Percentiles rank a stretch among this genome's conserved stretches.
Evolutionary conservation across 2,113 vertebrate genomes (phyloP).

Genomic region (Xenus cinereus): DNA sequence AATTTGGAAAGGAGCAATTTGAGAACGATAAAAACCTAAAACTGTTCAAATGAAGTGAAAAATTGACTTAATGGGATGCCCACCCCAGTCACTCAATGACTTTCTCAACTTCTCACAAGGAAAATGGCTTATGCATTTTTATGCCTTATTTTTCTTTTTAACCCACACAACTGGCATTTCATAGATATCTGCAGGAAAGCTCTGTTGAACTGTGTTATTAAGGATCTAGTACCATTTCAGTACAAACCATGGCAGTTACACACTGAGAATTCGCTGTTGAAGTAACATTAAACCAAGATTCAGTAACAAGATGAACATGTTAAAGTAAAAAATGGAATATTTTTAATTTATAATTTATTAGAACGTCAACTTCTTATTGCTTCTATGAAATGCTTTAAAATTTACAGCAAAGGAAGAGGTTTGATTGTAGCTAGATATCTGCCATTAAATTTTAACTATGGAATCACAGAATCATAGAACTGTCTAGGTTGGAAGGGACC

Average conservation of each 20-base stretch:
- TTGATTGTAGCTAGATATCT: neutral
- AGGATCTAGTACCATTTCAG: neutral
- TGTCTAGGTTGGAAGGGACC: too few relatives aligned
- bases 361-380: neutral
- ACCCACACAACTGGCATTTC: neutral
- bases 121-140: neutral
- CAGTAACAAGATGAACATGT: neutral
- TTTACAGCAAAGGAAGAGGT: slow-evolving; percentile 6
- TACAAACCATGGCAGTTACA: neutral
- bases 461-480: neutral
- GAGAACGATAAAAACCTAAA: neutral
- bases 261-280: neutral
- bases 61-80: neutral
- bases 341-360: slow-evolving; percentile 48
- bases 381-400: slow-evolving; percentile 8
- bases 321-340: neutral
- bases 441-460: neutral
- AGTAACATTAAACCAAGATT: neutral
- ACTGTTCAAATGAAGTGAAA: slow-evolving; percentile 15
- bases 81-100: neutral
- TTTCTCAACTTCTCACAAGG: neutral
- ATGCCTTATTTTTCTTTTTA: neutral
- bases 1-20: neutral
- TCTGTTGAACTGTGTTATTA: neutral
- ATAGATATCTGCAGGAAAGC: neutral